Evolutionary conservation across 2,113 vertebrate species (phyloP), one percentile per base, ranked within the genome.

Genomic region (Scatophagus argus): DNA sequence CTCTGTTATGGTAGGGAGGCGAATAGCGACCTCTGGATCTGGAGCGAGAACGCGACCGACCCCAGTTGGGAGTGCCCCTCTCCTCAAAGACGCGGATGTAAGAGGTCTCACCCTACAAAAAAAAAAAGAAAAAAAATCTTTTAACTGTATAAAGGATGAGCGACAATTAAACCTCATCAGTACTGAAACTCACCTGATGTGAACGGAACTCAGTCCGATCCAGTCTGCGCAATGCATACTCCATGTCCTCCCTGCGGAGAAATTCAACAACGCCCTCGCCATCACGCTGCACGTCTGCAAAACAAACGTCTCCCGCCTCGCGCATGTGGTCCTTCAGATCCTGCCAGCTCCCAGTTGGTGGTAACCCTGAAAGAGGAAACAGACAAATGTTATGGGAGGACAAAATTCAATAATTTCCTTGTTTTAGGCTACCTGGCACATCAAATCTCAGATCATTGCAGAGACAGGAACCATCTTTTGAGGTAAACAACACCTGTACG

Each of bases 61-160:
- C 93, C 87, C 94, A 97, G 93, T 93, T 96, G 16, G 92, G 75
- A 60, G 94, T 92, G 71, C 95, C 95, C 81, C 96, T 93, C 84
- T 98, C 96, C 87, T 96, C 96, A 66, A 92, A 94, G 80, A 98
- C 97, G 41, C 96, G 93, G 88, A 98, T 97, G 90, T 96, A 97
- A 12, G 96, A 93, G 3, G 96, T 97, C 93, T 98, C 97, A 54
- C 97, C 97, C 97, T 98, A 81, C 19, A 77, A 63, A 27, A 19
- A 61, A 61, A 21, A n/a, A 2, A 3, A 8, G 59, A 44, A 3
- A 21, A 63, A 12, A 47, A 14, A 43, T 23, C 10, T 8, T 59
- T 44, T 61, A 14, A 38, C 7, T 0, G 2, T 62, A 1, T 12
- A 7, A 16, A 43, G 1, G 7, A 0, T 16, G 3, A 21, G 3